These are phyloP conservation scores for Mycalesis mineus DNA, from an alignment of 2,888 invertebrate genomes.

Conservation along the genomic window DNA sequence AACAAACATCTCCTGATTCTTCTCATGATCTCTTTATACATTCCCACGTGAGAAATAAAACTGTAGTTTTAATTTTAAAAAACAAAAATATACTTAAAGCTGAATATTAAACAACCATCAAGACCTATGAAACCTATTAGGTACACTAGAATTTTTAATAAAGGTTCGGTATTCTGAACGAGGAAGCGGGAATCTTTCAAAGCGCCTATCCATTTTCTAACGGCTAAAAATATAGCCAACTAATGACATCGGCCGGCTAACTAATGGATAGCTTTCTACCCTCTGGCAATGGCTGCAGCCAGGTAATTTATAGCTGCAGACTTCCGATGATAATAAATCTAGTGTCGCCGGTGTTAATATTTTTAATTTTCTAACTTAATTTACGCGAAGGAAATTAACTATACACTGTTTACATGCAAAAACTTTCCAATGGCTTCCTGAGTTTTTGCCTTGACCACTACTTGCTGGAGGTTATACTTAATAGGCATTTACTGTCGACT, in stretches of 20 bases:
- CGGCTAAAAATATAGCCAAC: conserved; percentile 20
- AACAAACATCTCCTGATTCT: no score
- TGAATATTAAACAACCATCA: no score
- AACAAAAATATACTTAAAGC: no score
- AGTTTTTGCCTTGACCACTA: conserved; percentile 19
- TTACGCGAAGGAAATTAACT: conserved; percentile 25
- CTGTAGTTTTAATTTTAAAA: no score
- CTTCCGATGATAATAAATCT: conserved; percentile 36
- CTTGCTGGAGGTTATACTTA: background rate
- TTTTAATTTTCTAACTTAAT: conserved; percentile 31
- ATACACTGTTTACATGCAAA: conserved; percentile 24
- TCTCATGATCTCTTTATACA: no score
- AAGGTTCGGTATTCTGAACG: background rate
- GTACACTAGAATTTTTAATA: background rate
- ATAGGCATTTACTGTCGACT: background rate
- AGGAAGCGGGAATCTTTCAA: background rate
- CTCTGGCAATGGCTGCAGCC: conserved; percentile 24
- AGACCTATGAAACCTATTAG: background rate
- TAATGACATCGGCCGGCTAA: conserved; percentile 23
- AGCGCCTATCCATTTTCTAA: background rate
- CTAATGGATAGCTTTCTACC: conserved; percentile 49
- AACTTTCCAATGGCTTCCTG: conserved; percentile 20
- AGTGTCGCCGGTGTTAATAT: conserved; percentile 25
- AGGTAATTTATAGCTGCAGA: conserved; percentile 29
- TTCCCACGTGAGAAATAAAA: no score